These are phyloP conservation scores for Coleophora deauratella DNA, from an alignment of 2,888 invertebrate genomes.

Conservation along the genomic window DNA sequence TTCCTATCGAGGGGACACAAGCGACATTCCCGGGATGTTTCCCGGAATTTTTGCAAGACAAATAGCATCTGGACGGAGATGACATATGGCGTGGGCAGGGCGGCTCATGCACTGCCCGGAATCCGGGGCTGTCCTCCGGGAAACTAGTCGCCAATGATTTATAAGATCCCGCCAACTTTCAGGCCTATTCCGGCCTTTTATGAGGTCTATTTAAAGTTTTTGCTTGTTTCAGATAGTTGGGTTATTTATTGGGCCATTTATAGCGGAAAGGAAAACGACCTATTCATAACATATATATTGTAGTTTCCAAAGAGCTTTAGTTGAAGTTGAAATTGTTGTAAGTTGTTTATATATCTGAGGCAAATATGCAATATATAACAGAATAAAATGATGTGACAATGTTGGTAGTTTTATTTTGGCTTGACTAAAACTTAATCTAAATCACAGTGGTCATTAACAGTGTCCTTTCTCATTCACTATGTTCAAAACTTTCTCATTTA, in stretches of 20 bases:
- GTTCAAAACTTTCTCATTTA: too few relatives aligned
- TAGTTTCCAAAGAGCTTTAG: too few relatives aligned
- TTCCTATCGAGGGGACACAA: conserved; percentile 21
- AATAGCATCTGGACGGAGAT: conserved; percentile 63
- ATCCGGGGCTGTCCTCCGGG: conserved; percentile 35
- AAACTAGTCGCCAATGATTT: conserved; percentile 34
- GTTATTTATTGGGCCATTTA: background rate
- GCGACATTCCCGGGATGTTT: conserved; percentile 54
- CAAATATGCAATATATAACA: too few relatives aligned
- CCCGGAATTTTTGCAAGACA: conserved; percentile 68
- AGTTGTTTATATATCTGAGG: too few relatives aligned
- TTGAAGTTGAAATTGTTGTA: too few relatives aligned
- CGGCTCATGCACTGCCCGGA: conserved; percentile 49
- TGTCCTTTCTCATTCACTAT: too few relatives aligned
- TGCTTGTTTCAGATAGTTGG: background rate
- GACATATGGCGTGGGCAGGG: conserved; percentile 55
- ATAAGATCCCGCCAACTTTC: conserved; percentile 23
- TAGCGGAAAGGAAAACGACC: too few relatives aligned
- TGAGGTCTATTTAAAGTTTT: conserved; percentile 45
- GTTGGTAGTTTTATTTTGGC: too few relatives aligned
- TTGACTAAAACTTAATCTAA: too few relatives aligned
- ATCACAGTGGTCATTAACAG: too few relatives aligned
- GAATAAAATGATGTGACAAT: too few relatives aligned
- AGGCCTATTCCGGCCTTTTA: conserved; percentile 40
- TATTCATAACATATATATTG: too few relatives aligned